Evolutionary conservation across 2,113 vertebrate species (phyloP), one percentile per base, ranked within the genome.

Genomic region (Gracilinanus agilis): DNA sequence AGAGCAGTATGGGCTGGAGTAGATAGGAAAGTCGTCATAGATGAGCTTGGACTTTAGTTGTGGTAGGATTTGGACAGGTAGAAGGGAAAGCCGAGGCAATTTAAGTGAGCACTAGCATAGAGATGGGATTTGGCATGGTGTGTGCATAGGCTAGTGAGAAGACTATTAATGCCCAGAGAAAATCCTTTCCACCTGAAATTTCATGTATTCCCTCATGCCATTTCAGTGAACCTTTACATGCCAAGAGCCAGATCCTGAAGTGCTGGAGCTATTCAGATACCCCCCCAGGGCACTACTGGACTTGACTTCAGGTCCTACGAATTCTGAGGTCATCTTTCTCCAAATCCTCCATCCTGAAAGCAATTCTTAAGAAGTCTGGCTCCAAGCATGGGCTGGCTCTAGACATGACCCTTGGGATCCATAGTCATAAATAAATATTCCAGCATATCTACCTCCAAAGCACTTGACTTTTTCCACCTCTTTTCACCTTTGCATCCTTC

Each of bases 281-380:
- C 29, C 88, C 92, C 91, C 90, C 44, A 58, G 88, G 91, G 89
- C 24, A 90, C 29, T 67, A n/a, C 29, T 67, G 11, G 1, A 19
- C 61, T 67, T 34, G 0, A 12, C 27, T 27, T 12, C 12, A 29
- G 25, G 10, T 11, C 58, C 58, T 2, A 34, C 16, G 3, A 13
- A 16, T 1, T 67, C 29, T n/a, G 29, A 67, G 29, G 29, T 19
- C 61, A 67, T 34, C 34, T 67, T 67, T 29, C 44, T 40, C 54
- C 91, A 94, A 44, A 54, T 92, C 91, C 96, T 55, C 92, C 96
- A 95, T 94, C 67, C 93, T 94, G 93, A 96, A 91, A 55, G 93
- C 56, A 95, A 95, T 54, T 89, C 90, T 93, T 0, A 0, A 34
- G 61, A n/a, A 13, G 29, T 34, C 61, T 67, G 61, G 34, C 61